Evolutionary conservation across 2,888 invertebrate genomes (phyloP), one percentile per base, ranked within the genome.

Genomic region (Hirtodrosophila confusa): DNA sequence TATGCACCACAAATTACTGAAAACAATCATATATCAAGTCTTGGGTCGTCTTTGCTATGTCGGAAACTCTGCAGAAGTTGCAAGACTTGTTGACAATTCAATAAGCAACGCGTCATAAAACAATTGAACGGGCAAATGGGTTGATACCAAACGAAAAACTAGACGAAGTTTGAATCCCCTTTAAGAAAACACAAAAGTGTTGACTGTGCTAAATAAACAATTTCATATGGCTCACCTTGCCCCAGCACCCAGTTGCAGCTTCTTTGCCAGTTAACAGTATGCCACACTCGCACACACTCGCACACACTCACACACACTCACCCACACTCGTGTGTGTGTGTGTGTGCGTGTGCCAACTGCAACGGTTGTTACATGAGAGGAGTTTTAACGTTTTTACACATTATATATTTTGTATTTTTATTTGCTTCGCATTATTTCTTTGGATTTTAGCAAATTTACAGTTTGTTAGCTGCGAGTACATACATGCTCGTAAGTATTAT

Each of bases 381-480:
- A 39, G 68, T 49, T 53, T 60, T 55, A 12, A 29, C 43, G 41
- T 29, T 11, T 61, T 31, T 36, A 27, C 8, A 24, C 44, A 17
- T 8, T 33, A 35, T 43, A 57, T 45, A 56, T 44, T 51, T 24
- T 31, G 23, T 44, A 17, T 44, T 58, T 45, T 36, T 55, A 33
- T 49, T 74, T 74, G 51, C 40, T 50, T 80, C 69, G 50, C 47
- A 33, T 60, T 78, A 75, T 73, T 64, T 57, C 60, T 73, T 70
- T 66, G 61, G 50, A 65, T 67, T 75, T 83, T 76, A 76, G 71
- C 82, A 80, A 84, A 75, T 84, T 82, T 75, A 64, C 82, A 84
- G 82, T 82, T 82, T 83, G 82, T 78, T 84, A 83, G 79, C 75
- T 68, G 47, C 78, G 48, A 64, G 51, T 64, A 63, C 69, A 53